Base-by-base conservation (phyloP, 30 jellyfish, hydroid and myxozoan genomes). In the Nemopilema nomurai region DNA sequence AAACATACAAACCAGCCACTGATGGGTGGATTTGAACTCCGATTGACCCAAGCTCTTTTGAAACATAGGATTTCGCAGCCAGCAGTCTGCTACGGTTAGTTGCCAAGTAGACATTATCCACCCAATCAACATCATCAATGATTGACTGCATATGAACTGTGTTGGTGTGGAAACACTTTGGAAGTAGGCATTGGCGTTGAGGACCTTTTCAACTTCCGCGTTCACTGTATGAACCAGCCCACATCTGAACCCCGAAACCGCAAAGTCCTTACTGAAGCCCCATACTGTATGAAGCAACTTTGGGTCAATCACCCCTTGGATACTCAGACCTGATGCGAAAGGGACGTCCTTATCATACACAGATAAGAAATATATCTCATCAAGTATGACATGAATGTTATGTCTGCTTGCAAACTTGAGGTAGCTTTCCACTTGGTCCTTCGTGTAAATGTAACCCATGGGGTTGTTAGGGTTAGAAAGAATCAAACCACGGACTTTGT, bases 211-310 rank as follows among this genome's bases (percentile, higher is more conserved):
- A 1, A 90, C 49, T 24, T 77, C 96, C 27, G 33, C 53, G 85
- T 90, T 90, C 53, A 72, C 77, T n/a, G 95, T 90, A 53, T 74
- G 86, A 17, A 87, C 91, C 57, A 90, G 82, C 0, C 97, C 97
- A 28, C 96, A 84, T 29, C 97, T 91, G 67, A 90, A 90, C 21
- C 97, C 97, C 8, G 97, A 84, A 17, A 84, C 28, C 0, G 86
- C 96, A 74, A 90, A 90, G 67, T 90, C 97, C 70, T 90, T 90
- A 81, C 97, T 90, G 76, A 83, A 90, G 3, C 97, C 97, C 96
- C 96, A 90, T 1, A 90, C 93, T 16, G 84, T 79, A 67, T 90
- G 97, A 9, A 81, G 76, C 23, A 67, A 79, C 50, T 72, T 66
- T 0, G 87, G 86, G 79, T 90, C 89, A 3, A 68, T 85, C 16